Percentiles rank a stretch among this genome's conserved stretches.
phyloP scores from a whole-genome alignment of 2,797 vertebrate genomes.

The Sebastes minor region DNA sequence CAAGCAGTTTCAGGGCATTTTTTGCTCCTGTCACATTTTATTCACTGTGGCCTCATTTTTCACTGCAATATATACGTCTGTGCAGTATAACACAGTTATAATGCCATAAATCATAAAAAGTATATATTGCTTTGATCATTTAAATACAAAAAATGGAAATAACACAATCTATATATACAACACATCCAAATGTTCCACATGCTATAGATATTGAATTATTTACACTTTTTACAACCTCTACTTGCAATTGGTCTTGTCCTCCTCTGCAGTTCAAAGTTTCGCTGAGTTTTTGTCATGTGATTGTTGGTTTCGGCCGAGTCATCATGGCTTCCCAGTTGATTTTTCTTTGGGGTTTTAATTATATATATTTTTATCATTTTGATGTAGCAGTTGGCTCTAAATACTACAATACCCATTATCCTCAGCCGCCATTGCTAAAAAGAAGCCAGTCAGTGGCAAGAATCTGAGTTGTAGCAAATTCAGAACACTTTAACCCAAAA shows the following conservation, averaged over 20 bases:
- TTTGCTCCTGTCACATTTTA: neutral
- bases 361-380: neutral
- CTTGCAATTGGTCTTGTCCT: neutral
- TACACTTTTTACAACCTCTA: neutral
- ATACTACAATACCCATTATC: neutral
- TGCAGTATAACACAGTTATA: no score
- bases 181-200: neutral
- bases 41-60: neutral
- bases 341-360: no score
- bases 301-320: neutral
- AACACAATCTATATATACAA: no score
- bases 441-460: neutral
- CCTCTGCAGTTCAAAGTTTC: neutral
- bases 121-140: no score
- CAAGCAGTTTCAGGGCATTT: neutral
- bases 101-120: no score
- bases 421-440: neutral
- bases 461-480: neutral
- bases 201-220: neutral
- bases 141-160: no score
- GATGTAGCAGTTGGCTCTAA: slow-evolving; percentile 10
- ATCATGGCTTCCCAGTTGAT: neutral
- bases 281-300: neutral
- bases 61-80: no score
- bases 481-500: neutral